Conservation (phyloP, 1,140 invertebrate genomes). For the Spodoptera frugiperda region DNA sequence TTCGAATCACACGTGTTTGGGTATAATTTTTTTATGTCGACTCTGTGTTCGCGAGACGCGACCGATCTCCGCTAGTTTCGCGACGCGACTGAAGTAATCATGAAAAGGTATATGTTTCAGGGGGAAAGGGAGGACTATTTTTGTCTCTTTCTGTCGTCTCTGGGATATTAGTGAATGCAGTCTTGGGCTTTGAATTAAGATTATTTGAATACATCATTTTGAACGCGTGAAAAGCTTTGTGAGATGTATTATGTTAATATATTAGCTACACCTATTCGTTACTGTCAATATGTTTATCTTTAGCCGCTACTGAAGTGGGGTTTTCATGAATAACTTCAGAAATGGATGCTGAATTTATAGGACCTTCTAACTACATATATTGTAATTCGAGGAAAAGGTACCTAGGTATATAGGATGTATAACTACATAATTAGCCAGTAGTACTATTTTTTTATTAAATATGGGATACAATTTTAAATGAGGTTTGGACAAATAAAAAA, state of each 20-base stretch:
- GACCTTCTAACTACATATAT: too few species aligned
- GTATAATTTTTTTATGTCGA: constrained; percentile 8
- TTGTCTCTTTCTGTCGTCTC: constrained; percentile 39
- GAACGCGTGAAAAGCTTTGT: not conserved
- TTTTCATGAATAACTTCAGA: too few species aligned
- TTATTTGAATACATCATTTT: constrained; percentile 34
- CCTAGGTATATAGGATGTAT: too few species aligned
- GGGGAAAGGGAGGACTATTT: constrained; percentile 7
- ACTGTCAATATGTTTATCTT: too few species aligned
- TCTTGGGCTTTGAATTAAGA: constrained; percentile 43
- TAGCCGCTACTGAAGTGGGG: too few species aligned
- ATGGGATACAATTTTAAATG: too few species aligned
- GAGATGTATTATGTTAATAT: not conserved
- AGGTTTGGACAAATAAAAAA: too few species aligned
- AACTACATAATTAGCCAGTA: too few species aligned
- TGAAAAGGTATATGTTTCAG: constrained; percentile 55
- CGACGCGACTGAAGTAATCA: constrained; percentile 50
- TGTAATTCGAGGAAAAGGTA: too few species aligned
- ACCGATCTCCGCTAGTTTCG: constrained; percentile 23
- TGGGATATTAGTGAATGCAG: constrained; percentile 53
- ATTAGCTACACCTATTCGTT: too few species aligned
- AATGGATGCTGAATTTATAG: too few species aligned
- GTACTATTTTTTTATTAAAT: too few species aligned
- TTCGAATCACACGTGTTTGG: constrained; percentile 51
- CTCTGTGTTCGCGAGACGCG: not conserved